Percentiles rank a stretch among this genome's conserved stretches.
These are phyloP conservation scores for Gymnothorax javanicus DNA, from an alignment of 2,797 vertebrate species.

Conservation along the genomic window DNA sequence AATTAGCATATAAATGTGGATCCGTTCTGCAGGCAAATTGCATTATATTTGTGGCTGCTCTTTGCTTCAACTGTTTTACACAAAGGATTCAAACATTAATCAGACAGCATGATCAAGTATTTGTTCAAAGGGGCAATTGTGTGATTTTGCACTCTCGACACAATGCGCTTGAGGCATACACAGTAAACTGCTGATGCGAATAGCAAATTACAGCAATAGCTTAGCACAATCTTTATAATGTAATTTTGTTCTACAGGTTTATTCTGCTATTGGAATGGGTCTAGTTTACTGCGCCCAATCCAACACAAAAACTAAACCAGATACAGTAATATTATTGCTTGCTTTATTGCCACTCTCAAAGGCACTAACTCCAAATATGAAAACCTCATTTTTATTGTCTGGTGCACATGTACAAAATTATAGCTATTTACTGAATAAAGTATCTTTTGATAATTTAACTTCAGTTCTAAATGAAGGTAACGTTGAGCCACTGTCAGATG, in stretches of 20 bases:
- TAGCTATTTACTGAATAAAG: no score
- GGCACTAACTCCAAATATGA: no score
- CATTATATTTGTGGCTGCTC: not conserved
- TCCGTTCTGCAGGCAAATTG: not conserved
- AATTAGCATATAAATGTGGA: slow-evolving; percentile 5
- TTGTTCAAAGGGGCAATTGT: not conserved
- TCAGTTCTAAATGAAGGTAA: no score
- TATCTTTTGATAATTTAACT: no score
- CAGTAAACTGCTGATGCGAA: not conserved
- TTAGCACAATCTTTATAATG: not conserved
- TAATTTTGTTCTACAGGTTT: not conserved
- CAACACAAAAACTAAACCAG: not conserved
- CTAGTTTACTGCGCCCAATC: not conserved
- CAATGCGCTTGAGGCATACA: not conserved
- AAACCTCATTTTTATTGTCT: no score
- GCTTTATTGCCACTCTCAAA: no score
- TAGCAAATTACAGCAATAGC: not conserved
- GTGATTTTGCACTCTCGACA: not conserved
- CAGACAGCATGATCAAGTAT: not conserved
- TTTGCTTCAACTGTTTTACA: not conserved
- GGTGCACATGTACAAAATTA: no score
- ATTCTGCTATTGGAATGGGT: not conserved
- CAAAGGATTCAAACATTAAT: not conserved
- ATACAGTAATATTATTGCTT: no score
- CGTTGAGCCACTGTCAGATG: no score